Base-by-base conservation (phyloP, 2,888 invertebrate genomes). In the Ommatoiulus sabulosus region DNA sequence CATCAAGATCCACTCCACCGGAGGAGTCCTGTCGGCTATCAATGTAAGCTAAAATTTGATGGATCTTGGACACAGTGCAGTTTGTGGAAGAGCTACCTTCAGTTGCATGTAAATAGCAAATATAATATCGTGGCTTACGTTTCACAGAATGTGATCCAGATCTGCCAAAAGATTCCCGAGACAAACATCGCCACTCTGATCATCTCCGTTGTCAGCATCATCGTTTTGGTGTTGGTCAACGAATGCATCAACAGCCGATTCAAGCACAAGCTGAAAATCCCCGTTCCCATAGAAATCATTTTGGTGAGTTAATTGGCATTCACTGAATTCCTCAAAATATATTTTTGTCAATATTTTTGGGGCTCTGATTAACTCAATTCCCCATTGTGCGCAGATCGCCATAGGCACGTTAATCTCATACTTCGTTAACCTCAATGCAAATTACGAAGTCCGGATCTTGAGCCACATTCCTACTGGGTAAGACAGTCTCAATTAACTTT, bases 211-310 rank as follows among this genome's bases (percentile, higher is more conserved):
- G 93, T 96, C 86, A 94, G 96, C 6, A 95, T 97, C 89, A 90
- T 94, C 24, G 91, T 95, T 87, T 94, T 97, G 85, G 93, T 95
- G 10, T 44, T 89, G 46, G 90, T 91, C 44, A 91, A 91, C 80
- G 90, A 89, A 10, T 90, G 89, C 84, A 89, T 91, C 43, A 91
- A 91, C 89, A 90, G 90, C n/a, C 89, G 90, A 85, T 91, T 90
- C 85, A 88, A 90, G 87, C 15, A 90, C 8, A 90, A 90, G 87
- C 88, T 89, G 87, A 88, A 89, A 86, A 92, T 97, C 90, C 97
- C 97, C 0, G 94, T 97, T 88, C 97, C 97, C 2, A 96, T 97
- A 91, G 97, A 98, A 93, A 93, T 98, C 90, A 93, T 97, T 8
- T 95, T 95, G 86, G 88, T 88, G 48, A 88, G 85, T 86, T 86